Base-by-base conservation (phyloP, 2,113 vertebrate species). In the Eubucco bourcierii region DNA sequence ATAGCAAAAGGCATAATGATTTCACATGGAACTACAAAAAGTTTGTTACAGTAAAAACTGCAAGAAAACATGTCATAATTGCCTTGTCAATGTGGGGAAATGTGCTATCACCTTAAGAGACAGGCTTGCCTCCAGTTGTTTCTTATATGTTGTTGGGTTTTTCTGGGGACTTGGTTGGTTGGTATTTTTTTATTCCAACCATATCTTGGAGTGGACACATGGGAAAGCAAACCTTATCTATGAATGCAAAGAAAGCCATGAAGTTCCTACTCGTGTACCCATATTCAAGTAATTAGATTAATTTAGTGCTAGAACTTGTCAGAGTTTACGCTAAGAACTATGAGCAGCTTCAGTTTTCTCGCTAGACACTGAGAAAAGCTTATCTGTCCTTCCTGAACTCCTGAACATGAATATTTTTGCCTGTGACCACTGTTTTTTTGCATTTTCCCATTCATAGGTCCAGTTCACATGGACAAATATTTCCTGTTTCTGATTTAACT, bases 401-500 rank as follows among this genome's bases (percentile, higher is more conserved):
- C 46, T 67, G 25, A 72, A 53, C 65, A 87, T 68, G n/a, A 71
- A 33, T 33, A n/a, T 65, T 94, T 82, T 87, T 84, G 78, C 63
- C 46, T 73, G 33, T 77, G 68, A 80, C 33, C 13, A 6, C 12
- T 74, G 39, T 0, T 15, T 88, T n/a, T 90, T 89, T 80, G 44
- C 37, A 6, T 81, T 90, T 94, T 88, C 63, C 74, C 67, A 46
- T n/a, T 68, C 29, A 12, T 16, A 84, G 59, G 47, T 84, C n/a
- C 0, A 0, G 37, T 79, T 89, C 46, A n/a, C 0, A 0, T 68
- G 37, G 47, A 65, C 68, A 79, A 81, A 56, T 4, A 11, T 84
- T 79, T 93, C 71, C 66, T 61, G 41, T 86, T 73, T 80, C 28
- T 77, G 65, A 75, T 84, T 44, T 60, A 34, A 44, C 14, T 66